Evolutionary conservation across 2,797 vertebrate species (phyloP), one percentile per base, ranked within the genome.

Genomic region (Gorsachius magnificus): DNA sequence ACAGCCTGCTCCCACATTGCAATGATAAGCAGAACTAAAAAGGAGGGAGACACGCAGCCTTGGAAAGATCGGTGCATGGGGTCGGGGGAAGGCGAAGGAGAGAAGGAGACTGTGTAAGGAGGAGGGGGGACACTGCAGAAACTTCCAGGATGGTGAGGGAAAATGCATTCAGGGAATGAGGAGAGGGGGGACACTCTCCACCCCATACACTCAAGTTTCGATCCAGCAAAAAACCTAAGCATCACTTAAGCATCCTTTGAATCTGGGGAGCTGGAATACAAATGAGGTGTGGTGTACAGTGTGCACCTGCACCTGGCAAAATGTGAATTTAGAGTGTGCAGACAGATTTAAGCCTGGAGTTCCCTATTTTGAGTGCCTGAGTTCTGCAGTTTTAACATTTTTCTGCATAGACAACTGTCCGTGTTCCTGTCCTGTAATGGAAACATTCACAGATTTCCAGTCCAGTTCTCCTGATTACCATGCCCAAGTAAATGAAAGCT

Each of bases 151-250:
- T 0, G 6, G 41, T 9, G 15, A 71, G 61, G n/a, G 16, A 57
- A 89, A 87, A 51, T 6, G 11, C 48, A 53, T 33, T 71, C 36
- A 46, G n/a, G 58, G 48, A 51, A 57, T 51, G 45, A 71, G 50
- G 53, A 72, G 51, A 61, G 17, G 8, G 20, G 2, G 31, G 5
- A 24, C 6, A 29, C 2, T 9, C 33, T 64, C 14, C 28, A 53
- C 25, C 51, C 83, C 0, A 0, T n/a, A 33, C 35, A 35, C 1
- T 5, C 9, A 38, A 22, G n/a, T 54, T 85, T 70, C 75, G 45
- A 85, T 51, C 6, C 57, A 75, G 50, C 45, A 71, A 87, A 83
- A 70, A 77, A 3, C 5, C 13, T 8, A 54, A 65, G 41, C 35
- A 31, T 43, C 1, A 1, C 21, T 83, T 50, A 38, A 43, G 12